Percentiles rank a stretch among this genome's conserved stretches.
These are phyloP conservation scores for Linnaemya vulpina DNA, from an alignment of 2,888 invertebrate species.

Conservation along the genomic window DNA sequence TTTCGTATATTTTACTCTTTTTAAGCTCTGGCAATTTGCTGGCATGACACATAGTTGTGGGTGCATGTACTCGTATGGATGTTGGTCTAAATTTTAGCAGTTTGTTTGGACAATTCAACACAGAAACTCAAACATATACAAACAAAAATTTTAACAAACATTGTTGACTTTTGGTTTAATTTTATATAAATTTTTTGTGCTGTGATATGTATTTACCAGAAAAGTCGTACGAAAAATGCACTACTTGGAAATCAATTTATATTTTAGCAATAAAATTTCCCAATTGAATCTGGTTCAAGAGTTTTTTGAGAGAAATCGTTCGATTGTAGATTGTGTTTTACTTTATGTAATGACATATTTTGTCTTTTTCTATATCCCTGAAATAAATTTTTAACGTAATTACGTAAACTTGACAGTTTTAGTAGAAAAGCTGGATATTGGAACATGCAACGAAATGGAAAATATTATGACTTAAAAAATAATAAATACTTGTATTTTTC, in stretches of 20 bases:
- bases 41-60: conserved; percentile 9
- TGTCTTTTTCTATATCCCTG: not conserved
- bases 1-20: no score
- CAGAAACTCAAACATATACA: not conserved
- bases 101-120: conserved; percentile 3
- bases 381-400: not conserved
- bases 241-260: conserved; percentile 33
- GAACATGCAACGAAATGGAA: not conserved
- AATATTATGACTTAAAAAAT: not conserved
- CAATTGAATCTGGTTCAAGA: conserved; percentile 24
- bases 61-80: not conserved
- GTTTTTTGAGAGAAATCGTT: conserved; percentile 17
- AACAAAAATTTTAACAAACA: conserved; percentile 22
- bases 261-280: conserved; percentile 31
- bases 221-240: not conserved
- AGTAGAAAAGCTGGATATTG: not conserved
- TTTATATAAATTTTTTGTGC: conserved; percentile 12
- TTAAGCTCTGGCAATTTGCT: no score
- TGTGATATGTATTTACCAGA: not conserved
- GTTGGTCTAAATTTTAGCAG: conserved; percentile 19
- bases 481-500: not conserved
- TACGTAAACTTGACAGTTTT: not conserved
- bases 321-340: conserved; percentile 30
- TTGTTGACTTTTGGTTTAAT: conserved; percentile 39
- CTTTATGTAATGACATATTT: not conserved